Base-by-base conservation (phyloP, 35 echinoderm and acorn worm genomes). In the Lytechinus pictus region DNA sequence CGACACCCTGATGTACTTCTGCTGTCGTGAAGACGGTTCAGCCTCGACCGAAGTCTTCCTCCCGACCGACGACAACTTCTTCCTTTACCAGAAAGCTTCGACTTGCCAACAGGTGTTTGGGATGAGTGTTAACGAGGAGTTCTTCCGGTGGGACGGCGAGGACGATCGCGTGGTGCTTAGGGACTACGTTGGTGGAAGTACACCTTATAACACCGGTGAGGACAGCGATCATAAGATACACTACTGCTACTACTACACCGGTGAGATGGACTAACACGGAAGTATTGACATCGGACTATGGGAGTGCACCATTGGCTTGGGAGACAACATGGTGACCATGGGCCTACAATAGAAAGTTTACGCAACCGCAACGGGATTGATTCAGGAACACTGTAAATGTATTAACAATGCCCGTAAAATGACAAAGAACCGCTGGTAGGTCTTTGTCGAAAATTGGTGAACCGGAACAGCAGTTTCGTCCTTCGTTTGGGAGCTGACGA, bases 1-100 rank as follows among this genome's bases (percentile, higher is more conserved):
- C 54, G 94, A 97, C 91, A 97, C 97, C 16, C 53, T 94, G 86
- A 97, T 97, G 9, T 97, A 97, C 96, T 97, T 93, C 96, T 97
- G 97, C 86, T 97, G 97, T 53, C 94, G 97, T 6, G 94, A 96
- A 9, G 97, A 97, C 86, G 97, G 95, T 4, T 86, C 57, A 14
- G 61, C 94, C 0, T 54, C 72, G 12, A 95, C 10, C 29, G 87
- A 94, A 1, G 89, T 97, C 44, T 86, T 88, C 55, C 94, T 97
- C 8, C 97, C 97, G 27, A 97, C 94, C 54, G 91, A 92, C 52
- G 94, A 94, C 61, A 57, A 94, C 27, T 94, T 97, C 86, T 94
- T 97, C 56, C 86, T 97, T 51, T 56, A 94, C 71, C 56, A 97
- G 86, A 87, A 94, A 54, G 71, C 55, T 12, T 54, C 54, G 8